A percentile compares a stretch with the other conserved stretches of the same genome.
phyloP scores from a whole-genome alignment of 2,797 vertebrate species.

The Pipistrellus nathusii region DNA sequence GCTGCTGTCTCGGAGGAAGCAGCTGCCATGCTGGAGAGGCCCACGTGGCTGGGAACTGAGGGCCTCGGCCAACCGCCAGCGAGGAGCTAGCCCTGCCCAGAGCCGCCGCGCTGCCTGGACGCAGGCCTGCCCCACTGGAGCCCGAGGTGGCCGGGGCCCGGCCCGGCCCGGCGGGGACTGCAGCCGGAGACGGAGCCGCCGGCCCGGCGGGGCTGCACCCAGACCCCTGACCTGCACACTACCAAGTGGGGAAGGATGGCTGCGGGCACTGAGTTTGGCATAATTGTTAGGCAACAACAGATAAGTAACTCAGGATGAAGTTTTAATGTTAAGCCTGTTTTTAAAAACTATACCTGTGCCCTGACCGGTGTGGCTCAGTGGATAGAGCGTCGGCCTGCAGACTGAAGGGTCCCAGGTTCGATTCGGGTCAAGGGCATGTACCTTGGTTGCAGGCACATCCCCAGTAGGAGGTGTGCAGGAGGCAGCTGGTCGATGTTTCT shows the following conservation, averaged over 20 bases:
- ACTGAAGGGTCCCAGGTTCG: no score
- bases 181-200: background rate
- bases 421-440: no score
- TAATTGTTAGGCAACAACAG: background rate
- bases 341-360: background rate
- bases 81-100: background rate
- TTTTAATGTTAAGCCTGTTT: background rate
- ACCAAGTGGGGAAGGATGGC: rapidly evolving
- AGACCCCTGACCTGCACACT: rapidly evolving
- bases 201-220: background rate
- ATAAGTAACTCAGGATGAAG: background rate
- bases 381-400: no score
- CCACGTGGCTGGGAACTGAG: no score
- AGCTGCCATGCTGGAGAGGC: background rate
- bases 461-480: no score
- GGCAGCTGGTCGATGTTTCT: no score
- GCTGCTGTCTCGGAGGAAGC: rapidly evolving
- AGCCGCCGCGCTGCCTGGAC: background rate
- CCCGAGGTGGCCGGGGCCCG: background rate
- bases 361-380: no score
- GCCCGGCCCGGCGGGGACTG: background rate
- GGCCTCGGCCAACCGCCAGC: no score
- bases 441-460: no score
- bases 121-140: rapidly evolving
- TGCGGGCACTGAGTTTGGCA: background rate